Base-by-base conservation (phyloP, 2,113 vertebrate species). In the Mobula hypostoma region DNA sequence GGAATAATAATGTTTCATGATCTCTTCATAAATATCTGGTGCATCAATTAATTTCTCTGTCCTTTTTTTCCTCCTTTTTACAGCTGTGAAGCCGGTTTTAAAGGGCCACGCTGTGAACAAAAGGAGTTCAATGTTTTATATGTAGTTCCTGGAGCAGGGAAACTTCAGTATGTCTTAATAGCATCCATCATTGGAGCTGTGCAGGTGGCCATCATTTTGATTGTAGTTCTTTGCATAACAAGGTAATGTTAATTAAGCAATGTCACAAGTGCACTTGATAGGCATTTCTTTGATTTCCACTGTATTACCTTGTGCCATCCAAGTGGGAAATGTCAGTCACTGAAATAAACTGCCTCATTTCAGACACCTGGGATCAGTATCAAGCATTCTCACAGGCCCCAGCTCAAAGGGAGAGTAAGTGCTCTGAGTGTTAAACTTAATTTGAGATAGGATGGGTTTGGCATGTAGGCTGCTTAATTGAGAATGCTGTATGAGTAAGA, bases 91-190 rank as follows among this genome's bases (percentile, higher is more conserved):
- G 98, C 99, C 0, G 99, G 99, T 94, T 99, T 99, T 94, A 98
- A 97, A 96, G 99, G 99, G 94, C 98, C 98, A 95, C 98, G 98
- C 96, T 99, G 99, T 97, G 99, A 99, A 96, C 99, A 98, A 95
- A 99, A 99, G 96, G 99, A 99, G 97, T 99, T 99, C 97, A 99
- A 98, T 95, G 98, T 99, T 95, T 97, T 99, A 90, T 99, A 99
- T 0, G 99, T 99, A 95, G 99, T 99, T 94, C 99, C 99, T 0
- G 99, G 99, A 77, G 98, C 98, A 1, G 99, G 98, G 66, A 98
- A 99, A 94, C 98, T 99, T 96, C 99, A 98, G 95, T 99, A 99
- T 72, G 98, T 99, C 96, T 97, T 99, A 96, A 99, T 99, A 94
- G 99, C 99, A 95, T 99, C 99, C 94, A 98, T 99, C 97, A 99